Percentiles rank a stretch among this genome's conserved stretches.
Evolutionary conservation across 2,113 vertebrate genomes (phyloP).

Genomic region (Tupaia tana): DNA sequence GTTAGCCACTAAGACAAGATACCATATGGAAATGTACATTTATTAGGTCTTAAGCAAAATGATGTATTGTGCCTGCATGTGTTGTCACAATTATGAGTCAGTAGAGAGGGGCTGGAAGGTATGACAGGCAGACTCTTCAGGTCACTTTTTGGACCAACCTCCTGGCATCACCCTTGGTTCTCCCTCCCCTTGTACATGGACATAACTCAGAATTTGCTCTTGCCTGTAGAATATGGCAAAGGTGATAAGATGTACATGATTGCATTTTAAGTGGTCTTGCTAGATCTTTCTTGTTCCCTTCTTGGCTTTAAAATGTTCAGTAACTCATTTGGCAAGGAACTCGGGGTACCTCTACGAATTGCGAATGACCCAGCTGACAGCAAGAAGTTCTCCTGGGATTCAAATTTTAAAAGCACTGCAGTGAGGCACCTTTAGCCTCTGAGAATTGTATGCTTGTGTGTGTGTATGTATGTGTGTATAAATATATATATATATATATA

Average conservation of each 20-base stretch:
- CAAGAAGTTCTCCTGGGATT: neutral
- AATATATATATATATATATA: too few species aligned
- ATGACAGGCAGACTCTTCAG: neutral
- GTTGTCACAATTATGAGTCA: neutral
- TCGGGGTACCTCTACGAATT: neutral
- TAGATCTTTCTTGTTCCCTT: neutral
- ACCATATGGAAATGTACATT: neutral
- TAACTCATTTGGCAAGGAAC: neutral
- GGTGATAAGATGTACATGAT: neutral
- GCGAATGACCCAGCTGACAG: neutral
- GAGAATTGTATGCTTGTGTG: neutral
- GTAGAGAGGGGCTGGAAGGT: neutral
- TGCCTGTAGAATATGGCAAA: neutral
- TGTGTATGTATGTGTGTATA: too few species aligned
- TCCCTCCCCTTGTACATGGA: neutral
- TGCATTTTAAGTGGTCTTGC: neutral
- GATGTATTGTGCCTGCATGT: neutral
- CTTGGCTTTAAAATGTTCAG: neutral
- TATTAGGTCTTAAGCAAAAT: neutral
- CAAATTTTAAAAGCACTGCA: neutral
- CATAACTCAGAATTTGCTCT: neutral
- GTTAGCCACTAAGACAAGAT: neutral
- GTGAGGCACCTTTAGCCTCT: neutral
- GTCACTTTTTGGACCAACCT: rapidly evolving
- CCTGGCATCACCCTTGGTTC: neutral